Base-by-base conservation (phyloP, 2,888 invertebrate genomes). In the Drosophila helvetica region DNA sequence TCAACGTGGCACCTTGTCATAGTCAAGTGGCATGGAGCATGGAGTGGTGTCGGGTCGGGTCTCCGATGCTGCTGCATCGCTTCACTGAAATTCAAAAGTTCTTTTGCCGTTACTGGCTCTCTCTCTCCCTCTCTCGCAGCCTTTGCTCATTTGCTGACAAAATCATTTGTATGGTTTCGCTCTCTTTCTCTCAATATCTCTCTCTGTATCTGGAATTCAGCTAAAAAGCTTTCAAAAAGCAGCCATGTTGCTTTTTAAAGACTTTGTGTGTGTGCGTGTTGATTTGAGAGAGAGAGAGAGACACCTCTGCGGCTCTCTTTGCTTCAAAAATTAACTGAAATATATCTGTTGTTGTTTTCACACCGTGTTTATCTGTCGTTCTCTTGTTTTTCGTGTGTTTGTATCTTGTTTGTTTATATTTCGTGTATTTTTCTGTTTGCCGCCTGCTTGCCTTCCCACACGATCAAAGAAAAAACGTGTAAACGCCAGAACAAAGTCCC, bases 241-340 rank as follows among this genome's bases (percentile, higher is more conserved):
- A 89, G 85, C 85, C 85, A 85, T 85, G 50, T 85, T 85, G 89
- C 80, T 85, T 85, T 82, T 88, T n/a, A n/a, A n/a, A n/a, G n/a
- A n/a, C n/a, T n/a, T n/a, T 71, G 62, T 45, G 53, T 57, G 66
- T 33, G 61, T 53, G 54, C 30, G 25, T 25, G 56, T n/a, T 4
- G 22, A 22, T 22, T 45, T 8, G 42, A 10, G 50, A 30, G 68
- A n/a, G 46, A 30, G 47, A 33, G 63, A 47, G 66, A 33, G 63
- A 47, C 64, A 63, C 68, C 66, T 60, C 33, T 59, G 61, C 22
- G 53, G 54, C 62, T 46, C 69, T 55, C 70, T 63, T 47, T 51
- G 56, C 50, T 61, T 58, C 51, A 65, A 55, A 81, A 79, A 70
- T 85, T 83, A 81, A 68, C 72, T 85, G 75, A 50, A 45, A 61